Evolutionary conservation across 2,113 vertebrate species (phyloP).

Genomic region (Tetrax tetrax): DNA sequence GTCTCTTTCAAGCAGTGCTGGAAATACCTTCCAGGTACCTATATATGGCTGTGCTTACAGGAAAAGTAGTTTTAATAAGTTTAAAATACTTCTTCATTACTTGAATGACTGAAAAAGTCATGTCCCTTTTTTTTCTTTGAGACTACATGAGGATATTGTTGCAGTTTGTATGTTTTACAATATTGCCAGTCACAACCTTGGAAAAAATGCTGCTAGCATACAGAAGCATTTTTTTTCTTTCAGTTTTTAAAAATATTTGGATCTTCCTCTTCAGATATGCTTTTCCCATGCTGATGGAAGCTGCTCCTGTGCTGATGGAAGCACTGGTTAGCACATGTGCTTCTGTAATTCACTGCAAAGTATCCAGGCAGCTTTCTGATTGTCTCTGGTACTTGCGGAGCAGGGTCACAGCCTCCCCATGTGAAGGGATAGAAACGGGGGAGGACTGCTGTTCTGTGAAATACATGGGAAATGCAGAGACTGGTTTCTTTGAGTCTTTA

Average conservation of each 20-base stretch:
- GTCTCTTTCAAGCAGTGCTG: not conserved
- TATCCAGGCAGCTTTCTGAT: not conserved
- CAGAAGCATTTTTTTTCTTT: not conserved
- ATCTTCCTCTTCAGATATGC: not conserved
- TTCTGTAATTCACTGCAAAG: accelerated
- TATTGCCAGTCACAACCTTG: not conserved
- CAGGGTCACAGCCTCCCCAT: not conserved
- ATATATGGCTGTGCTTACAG: not conserved
- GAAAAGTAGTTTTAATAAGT: not conserved
- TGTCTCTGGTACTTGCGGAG: accelerated
- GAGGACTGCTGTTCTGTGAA: not conserved
- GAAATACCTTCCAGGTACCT: not conserved
- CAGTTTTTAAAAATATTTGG: not conserved
- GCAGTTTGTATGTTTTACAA: not conserved
- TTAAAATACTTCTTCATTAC: not conserved
- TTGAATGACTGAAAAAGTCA: not conserved
- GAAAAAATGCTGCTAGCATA: not conserved
- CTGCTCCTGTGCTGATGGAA: not conserved
- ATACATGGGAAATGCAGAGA: not conserved
- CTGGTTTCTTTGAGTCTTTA: not conserved
- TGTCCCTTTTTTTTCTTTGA: not conserved
- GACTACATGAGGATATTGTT: not conserved
- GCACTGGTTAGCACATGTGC: not conserved
- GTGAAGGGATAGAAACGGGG: not conserved
- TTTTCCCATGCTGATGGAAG: not conserved